Evolutionary conservation across 2,888 invertebrate species (phyloP), one percentile per base, ranked within the genome.

Genomic region (Autographa pulchrina): DNA sequence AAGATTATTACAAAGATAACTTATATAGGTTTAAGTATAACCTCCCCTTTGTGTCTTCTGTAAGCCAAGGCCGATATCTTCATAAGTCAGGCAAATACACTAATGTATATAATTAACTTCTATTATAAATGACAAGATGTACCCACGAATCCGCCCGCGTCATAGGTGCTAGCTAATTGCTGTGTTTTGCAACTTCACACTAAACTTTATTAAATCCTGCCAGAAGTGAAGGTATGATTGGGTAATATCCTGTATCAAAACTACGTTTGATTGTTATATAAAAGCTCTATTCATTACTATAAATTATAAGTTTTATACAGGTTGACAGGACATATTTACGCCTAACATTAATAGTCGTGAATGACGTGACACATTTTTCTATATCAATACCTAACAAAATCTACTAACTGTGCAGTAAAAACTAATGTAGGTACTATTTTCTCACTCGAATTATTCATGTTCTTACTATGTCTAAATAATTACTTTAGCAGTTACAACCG

Each of bases 81-180:
- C 48, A 48, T 48, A 48, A n/a, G 48, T 48, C 48, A 48, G n/a
- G 8, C 48, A 48, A 48, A 48, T 48, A 48, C 48, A 48, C 48
- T 48, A 48, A 48, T 48, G 48, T 48, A 48, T 48, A 48, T 48
- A 48, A 48, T 48, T 48, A 48, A n/a, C n/a, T 48, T 7, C n/a
- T 48, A 48, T 48, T 48, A 48, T 48, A 48, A n/a, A 48, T 48
- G 48, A 48, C 65, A n/a, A 20, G 25, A 38, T 48, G 48, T 48
- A 48, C 48, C 48, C 48, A 48, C 48, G 48, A 48, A 2, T 48
- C 48, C 48, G 48, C n/a, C 48, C 48, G 16, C n/a, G n/a, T n/a
- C 48, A 48, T 48, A 48, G 48, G 48, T 48, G 48, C 48, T 48
- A 48, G n/a, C 16, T 48, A 48, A 48, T 48, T 48, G 48, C 48